Percentiles rank a stretch among this genome's conserved stretches.
These are phyloP conservation scores for Drosophila kokeensis DNA, from an alignment of 2,888 invertebrate genomes.

Conservation along the genomic window DNA sequence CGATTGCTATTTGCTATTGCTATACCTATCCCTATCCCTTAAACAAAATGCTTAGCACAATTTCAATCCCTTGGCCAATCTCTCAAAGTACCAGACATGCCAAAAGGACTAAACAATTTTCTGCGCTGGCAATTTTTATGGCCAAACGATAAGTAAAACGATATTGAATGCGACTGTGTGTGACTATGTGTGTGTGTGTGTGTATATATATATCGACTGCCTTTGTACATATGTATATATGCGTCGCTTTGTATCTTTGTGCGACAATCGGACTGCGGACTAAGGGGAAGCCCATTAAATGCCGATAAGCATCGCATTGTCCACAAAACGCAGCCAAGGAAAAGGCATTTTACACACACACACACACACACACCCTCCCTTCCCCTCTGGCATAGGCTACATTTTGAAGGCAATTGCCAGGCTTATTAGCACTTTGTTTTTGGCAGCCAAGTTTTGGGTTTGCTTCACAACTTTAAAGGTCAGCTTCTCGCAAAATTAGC, in stretches of 20 bases:
- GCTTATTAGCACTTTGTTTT: slow-evolving; percentile 68
- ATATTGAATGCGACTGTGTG: slow-evolving; percentile 69
- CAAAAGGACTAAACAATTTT: slow-evolving; percentile 83
- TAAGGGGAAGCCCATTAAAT: slow-evolving; percentile 57
- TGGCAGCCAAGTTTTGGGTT: slow-evolving; percentile 1
- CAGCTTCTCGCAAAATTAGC: slow-evolving; percentile 54
- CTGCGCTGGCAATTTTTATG: slow-evolving; percentile 83
- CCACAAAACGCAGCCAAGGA: slow-evolving; percentile 46
- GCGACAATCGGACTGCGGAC: slow-evolving; percentile 11
- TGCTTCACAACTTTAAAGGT: slow-evolving; percentile 52
- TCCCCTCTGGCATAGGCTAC: not conserved
- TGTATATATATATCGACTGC: not conserved
- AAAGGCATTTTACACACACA: slow-evolving; percentile 28
- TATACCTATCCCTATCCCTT: not conserved
- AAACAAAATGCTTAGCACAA: slow-evolving; percentile 30
- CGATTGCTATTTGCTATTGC: not conserved
- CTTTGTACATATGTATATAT: slow-evolving; percentile 5
- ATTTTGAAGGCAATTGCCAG: slow-evolving; percentile 58
- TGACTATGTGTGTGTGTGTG: slow-evolving; percentile 6
- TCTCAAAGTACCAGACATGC: slow-evolving; percentile 82
- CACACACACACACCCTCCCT: not conserved
- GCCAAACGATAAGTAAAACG: slow-evolving; percentile 83
- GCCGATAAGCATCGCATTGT: slow-evolving; percentile 73
- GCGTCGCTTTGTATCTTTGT: slow-evolving; percentile 10
- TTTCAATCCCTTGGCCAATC: slow-evolving; percentile 69